Evolutionary conservation across 1,140 invertebrate genomes (phyloP), one percentile per base, ranked within the genome.

Genomic region (Heliconius melpomene): DNA sequence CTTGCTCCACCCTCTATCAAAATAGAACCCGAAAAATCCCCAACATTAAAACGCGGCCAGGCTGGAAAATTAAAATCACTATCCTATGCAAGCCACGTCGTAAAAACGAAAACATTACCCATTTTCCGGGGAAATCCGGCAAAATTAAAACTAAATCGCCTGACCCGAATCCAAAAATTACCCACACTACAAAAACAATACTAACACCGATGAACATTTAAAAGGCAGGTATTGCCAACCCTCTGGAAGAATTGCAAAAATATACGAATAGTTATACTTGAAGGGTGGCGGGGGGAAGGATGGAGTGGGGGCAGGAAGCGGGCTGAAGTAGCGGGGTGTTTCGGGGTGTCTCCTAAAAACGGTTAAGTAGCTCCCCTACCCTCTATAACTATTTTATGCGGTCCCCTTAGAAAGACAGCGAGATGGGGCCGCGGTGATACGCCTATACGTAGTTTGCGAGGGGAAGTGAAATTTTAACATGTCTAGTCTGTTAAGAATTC

Each of bases 361-460:
- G 91, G 92, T 93, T 94, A 93, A 94, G 93, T 93, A 93, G 93
- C 93, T 91, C 90, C 91, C 91, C 90, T 91, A 85, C 91, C 89
- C 91, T 90, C 89, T 91, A 93, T 93, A 93, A 94, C 93, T 94
- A 94, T 93, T 94, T 94, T 94, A 94, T 94, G 90, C 86, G 91
- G 93, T 94, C 91, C 93, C 93, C 91, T 94, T 91, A 93, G 90
- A 94, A 94, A 94, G 93, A 94, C 91, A 91, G 89, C 87, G 87
- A 90, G 91, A 90, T 92, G 90, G 89, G 89, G 89, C 86, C 78
- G 80, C 83, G 85, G 88, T 86, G 90, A 90, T 91, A 91, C 85
- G 87, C 86, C 83, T 88, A 91, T 90, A 84, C 89, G 87, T 86
- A 84, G 83, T 85, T 84, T 83, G 84, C 82, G 76, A 79, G 86